phyloP scores from a whole-genome alignment of 2,113 vertebrate species.

The Laticauda laticaudata region DNA sequence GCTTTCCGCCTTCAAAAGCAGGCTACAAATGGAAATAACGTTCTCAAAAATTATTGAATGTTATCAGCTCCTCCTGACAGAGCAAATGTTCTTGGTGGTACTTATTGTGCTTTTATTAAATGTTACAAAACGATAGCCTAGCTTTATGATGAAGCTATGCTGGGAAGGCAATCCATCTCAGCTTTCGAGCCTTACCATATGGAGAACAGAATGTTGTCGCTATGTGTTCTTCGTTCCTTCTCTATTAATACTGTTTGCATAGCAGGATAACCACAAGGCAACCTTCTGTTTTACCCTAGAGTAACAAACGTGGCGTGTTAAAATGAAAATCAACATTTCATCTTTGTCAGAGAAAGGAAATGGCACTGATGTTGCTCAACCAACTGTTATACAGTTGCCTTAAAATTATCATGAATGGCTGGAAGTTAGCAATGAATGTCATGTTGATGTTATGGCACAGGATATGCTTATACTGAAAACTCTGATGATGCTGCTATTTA shows the following conservation, averaged over 20 bases:
- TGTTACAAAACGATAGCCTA: neutral
- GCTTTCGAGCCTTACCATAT: neutral
- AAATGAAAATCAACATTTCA: constrained; percentile 22
- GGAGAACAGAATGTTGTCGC: constrained; percentile 19
- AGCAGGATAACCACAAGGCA: neutral
- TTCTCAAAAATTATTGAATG: constrained; percentile 57
- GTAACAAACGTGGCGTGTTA: neutral
- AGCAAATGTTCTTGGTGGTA: constrained; percentile 42
- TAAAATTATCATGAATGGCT: neutral
- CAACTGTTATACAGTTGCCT: neutral
- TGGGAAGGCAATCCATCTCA: constrained; percentile 34
- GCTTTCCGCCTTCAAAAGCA: constrained; percentile 52
- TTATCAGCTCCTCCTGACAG: constrained; percentile 24
- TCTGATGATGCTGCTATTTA: neutral
- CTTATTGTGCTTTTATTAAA: constrained; percentile 30
- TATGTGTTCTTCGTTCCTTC: constrained; percentile 6
- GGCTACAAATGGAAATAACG: constrained; percentile 40
- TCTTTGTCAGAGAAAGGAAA: constrained; percentile 33
- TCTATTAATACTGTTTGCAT: constrained; percentile 23
- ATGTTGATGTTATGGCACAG: neutral
- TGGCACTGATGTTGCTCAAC: neutral
- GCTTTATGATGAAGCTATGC: constrained; percentile 33
- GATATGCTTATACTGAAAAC: neutral
- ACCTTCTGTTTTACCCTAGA: constrained; percentile 14
- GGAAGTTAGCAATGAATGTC: neutral